Base-by-base conservation (phyloP, 2,797 vertebrate species). In the Sebastes glaucus region DNA sequence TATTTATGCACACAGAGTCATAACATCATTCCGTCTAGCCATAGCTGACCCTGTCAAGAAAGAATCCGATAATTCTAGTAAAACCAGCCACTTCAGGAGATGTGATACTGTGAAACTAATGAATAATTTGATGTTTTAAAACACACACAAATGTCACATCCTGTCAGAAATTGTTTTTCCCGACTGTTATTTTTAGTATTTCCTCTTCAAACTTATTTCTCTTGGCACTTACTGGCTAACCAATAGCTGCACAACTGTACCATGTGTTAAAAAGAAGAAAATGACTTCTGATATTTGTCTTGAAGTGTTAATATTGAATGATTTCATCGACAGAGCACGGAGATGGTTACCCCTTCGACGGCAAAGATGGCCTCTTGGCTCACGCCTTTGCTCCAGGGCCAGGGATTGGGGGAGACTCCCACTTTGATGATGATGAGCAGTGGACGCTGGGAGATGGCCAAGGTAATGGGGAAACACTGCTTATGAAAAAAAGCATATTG, bases 381-480 rank as follows among this genome's bases (percentile, higher is more conserved):
- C 99, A 99, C 1, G 99, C 99, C 27, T 99, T 99, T 18, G 98
- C 98, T 60, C 99, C 99, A 0, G 98, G 98, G 67, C 93, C 97
- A 55, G 98, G 98, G 6, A 97, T 99, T 64, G 99, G 99, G n/a
- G 99, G 99, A 61, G 99, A 99, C 90, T 99, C 99, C 49, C 99
- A 99, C 86, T 99, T 99, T 88, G 99, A 99, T 42, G 99, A 99
- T 53, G 99, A 99, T 84, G 99, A 99, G 81, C 96, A 98, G 82
- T 99, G 99, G 99, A 99, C 98, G 2, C 94, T 99, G 71, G 99
- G 99, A 87, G 99, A 99, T 16, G 99, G 99, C 27, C 97, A 97
- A 97, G 98, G 99, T 99, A 95, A 83, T 55, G 20, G 0, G 38
- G 53, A 61, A 66, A 74, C 27, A 25, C 20, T 38, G n/a, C 49